phyloP scores from a whole-genome alignment of 2,113 vertebrate genomes.

The Gymnobelideus leadbeateri region DNA sequence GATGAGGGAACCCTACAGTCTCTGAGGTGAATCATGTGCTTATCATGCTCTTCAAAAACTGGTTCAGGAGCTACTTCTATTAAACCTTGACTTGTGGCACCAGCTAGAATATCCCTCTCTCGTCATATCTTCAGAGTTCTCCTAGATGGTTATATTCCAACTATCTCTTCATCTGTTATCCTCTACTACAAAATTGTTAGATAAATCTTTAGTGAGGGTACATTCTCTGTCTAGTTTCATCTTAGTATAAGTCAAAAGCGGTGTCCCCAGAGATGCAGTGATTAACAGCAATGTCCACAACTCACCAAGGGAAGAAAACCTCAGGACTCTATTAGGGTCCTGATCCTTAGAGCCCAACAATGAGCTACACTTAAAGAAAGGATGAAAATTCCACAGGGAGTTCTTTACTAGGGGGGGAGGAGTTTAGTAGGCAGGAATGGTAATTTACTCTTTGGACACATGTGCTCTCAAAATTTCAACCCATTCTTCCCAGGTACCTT shows the following conservation, averaged over 20 bases:
- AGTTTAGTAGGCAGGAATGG: background rate
- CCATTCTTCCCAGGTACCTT: background rate
- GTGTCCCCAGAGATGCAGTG: background rate
- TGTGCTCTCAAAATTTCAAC: background rate
- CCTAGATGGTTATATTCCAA: background rate
- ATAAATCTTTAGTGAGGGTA: background rate
- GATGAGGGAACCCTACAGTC: background rate
- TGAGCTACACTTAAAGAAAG: background rate
- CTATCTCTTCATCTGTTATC: background rate
- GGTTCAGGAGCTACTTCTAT: background rate
- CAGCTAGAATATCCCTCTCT: background rate
- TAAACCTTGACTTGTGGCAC: background rate
- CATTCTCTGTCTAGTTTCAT: background rate
- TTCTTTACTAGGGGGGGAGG: background rate
- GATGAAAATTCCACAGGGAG: background rate
- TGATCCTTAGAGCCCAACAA: background rate
- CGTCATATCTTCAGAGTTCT: background rate
- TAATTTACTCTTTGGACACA: background rate
- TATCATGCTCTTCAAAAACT: background rate
- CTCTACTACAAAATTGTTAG: background rate
- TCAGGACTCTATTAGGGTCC: background rate
- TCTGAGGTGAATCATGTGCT: background rate
- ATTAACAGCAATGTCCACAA: background rate
- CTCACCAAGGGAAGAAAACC: background rate
- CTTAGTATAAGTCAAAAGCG: background rate